A percentile compares a stretch with the other conserved stretches of the same genome.
Evolutionary conservation across 2,113 vertebrate genomes (phyloP).

Genomic region (Microcebus griseorufus): DNA sequence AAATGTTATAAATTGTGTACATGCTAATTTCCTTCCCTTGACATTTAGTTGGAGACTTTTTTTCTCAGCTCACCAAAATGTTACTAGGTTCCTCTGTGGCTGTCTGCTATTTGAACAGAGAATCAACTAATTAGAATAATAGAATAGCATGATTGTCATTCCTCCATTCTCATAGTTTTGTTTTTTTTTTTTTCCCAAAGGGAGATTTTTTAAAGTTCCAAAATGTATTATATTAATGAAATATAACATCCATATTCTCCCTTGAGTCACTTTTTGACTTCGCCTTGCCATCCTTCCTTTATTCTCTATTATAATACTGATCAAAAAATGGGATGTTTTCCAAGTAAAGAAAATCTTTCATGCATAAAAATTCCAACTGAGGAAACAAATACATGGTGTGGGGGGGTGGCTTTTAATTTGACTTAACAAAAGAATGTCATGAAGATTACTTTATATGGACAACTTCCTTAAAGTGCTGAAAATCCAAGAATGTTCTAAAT

Average conservation of each 20-base stretch:
- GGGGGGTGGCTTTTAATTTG: conserved; percentile 49
- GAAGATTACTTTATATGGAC: conserved; percentile 51
- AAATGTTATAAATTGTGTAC: conserved; percentile 40
- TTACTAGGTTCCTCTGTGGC: conserved; percentile 35
- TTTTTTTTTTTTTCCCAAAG: neutral
- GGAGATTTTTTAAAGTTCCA: neutral
- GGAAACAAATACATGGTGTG: conserved; percentile 39
- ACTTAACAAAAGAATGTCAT: conserved; percentile 45
- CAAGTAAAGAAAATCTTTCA: conserved; percentile 47
- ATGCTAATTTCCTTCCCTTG: conserved; percentile 54
- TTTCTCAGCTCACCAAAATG: conserved; percentile 32
- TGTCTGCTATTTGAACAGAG: conserved; percentile 58
- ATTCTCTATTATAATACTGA: neutral
- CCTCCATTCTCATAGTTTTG: neutral
- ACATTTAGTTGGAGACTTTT: conserved; percentile 51
- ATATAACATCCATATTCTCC: neutral
- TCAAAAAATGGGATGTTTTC: conserved; percentile 19
- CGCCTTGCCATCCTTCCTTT: neutral
- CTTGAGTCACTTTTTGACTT: neutral
- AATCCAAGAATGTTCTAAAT: conserved; percentile 39
- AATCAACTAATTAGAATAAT: conserved; percentile 42
- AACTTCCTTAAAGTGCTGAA: neutral
- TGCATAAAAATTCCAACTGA: conserved; percentile 1
- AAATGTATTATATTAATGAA: conserved; percentile 22
- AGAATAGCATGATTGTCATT: conserved; percentile 13